Evolutionary conservation across 2,797 vertebrate genomes (phyloP), one percentile per base, ranked within the genome.

Genomic region (Liasis olivaceus): DNA sequence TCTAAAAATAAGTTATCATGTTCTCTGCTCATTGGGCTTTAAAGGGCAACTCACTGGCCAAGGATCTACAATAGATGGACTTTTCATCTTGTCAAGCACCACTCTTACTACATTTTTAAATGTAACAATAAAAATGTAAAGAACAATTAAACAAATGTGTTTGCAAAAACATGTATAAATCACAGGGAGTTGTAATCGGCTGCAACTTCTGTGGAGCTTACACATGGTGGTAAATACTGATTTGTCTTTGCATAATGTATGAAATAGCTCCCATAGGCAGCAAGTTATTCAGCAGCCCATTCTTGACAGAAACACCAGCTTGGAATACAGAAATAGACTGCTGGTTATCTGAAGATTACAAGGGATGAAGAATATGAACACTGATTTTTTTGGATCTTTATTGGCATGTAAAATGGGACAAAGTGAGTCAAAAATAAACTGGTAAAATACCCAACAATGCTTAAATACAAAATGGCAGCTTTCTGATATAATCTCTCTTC

Each of bases 281-380:
- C 54, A n/a, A 86, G 54, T 86, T 86, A 91, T 86, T 86, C 85
- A 86, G 85, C 6, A 86, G 51, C 51, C 56, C 84, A 85, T 85
- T 56, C 51, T 85, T 51, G 56, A 58, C 13, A 86, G 26, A 56
- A 86, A 86, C 15, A 86, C 47, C 28, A 58, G 14, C 81, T 85
- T 85, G 47, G 81, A 85, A 85, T 85, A 54, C 11, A 56, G 47
- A 85, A 54, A 85, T 85, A 24, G 24, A 85, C 42, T 28, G 36
- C 64, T 69, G 31, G 17, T 77, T 77, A 42, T 77, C 72, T 77
- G 17, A 77, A 77, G 36, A 77, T 77, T 42, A 77, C 36, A 81
- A 24, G 9, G 72, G 72, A 81, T 81, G 72, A 81, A 81, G 36
- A 47, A 81, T 81, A 81, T 81, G 36, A 47, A 47, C 9, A 81